phyloP scores from a whole-genome alignment of 2,888 invertebrate genomes.

The Neoitamus cyanurus region DNA sequence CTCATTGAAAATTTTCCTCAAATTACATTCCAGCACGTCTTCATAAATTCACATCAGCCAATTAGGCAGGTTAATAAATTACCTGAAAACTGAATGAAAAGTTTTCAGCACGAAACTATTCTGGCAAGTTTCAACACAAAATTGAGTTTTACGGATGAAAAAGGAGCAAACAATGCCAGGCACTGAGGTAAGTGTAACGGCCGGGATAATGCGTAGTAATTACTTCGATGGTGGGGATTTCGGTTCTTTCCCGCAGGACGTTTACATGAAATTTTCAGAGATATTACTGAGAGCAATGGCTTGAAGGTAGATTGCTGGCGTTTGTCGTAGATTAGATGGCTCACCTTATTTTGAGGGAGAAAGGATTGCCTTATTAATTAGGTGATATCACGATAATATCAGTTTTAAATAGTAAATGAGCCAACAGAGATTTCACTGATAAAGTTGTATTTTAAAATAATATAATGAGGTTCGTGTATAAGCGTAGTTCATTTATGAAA shows the following conservation, averaged over 20 bases:
- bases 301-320: not conserved
- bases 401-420: not conserved
- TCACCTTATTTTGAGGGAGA: not conserved
- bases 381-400: not conserved
- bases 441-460: not conserved
- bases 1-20: constrained; percentile 42
- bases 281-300: not conserved
- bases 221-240: not conserved
- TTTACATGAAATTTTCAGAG: not conserved
- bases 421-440: not conserved
- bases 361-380: not conserved
- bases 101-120: constrained; percentile 44
- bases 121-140: not conserved
- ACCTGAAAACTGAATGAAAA: constrained; percentile 35
- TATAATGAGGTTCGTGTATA: too few relatives aligned
- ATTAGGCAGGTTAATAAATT: constrained; percentile 50
- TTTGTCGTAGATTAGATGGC: not conserved
- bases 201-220: not conserved
- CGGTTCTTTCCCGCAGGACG: not conserved
- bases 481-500: too few relatives aligned
- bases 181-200: not conserved
- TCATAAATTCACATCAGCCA: constrained; percentile 51
- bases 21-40: constrained; percentile 39
- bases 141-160: not conserved
- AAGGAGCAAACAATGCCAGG: not conserved